A percentile compares a stretch with the other conserved stretches of the same genome.
phyloP scores from a whole-genome alignment of 2,797 vertebrate species.

The Galago senegalensis region DNA sequence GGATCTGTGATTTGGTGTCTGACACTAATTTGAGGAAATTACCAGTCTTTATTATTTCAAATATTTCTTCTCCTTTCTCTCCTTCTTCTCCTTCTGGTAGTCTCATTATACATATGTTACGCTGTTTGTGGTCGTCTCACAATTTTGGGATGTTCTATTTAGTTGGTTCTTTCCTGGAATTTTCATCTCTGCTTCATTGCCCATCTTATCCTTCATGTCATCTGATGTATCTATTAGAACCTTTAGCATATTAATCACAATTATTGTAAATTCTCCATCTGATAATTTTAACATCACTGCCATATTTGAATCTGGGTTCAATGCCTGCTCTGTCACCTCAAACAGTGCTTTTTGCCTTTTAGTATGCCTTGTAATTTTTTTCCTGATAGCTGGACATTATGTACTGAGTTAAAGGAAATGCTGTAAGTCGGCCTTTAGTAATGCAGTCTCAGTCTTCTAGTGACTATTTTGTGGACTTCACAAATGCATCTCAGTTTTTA shows the following conservation, averaged over 20 bases:
- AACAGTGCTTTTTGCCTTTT: neutral
- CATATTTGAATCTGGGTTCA: neutral
- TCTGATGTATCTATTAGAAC: neutral
- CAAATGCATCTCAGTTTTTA: neutral
- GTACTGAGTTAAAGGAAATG: neutral
- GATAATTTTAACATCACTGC: neutral
- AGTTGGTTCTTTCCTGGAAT: neutral
- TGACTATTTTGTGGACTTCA: neutral
- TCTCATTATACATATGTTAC: neutral
- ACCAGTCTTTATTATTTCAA: neutral
- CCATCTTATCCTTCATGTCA: neutral
- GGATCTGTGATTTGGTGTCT: neutral
- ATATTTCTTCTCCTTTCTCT: neutral
- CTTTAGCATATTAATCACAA: neutral
- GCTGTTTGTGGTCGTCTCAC: neutral
- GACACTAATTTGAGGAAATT: neutral
- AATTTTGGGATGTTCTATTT: neutral
- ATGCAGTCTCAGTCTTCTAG: neutral
- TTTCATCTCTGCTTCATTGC: neutral
- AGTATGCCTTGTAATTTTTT: neutral
- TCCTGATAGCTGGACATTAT: neutral
- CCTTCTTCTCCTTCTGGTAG: neutral
- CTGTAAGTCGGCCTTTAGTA: neutral
- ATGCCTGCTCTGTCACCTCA: neutral
- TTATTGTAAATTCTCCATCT: neutral